Percentiles rank a stretch among this genome's conserved stretches.
These are phyloP conservation scores for Thamnaconus septentrionalis DNA, from an alignment of 2,113 vertebrate species.

Conservation along the genomic window DNA sequence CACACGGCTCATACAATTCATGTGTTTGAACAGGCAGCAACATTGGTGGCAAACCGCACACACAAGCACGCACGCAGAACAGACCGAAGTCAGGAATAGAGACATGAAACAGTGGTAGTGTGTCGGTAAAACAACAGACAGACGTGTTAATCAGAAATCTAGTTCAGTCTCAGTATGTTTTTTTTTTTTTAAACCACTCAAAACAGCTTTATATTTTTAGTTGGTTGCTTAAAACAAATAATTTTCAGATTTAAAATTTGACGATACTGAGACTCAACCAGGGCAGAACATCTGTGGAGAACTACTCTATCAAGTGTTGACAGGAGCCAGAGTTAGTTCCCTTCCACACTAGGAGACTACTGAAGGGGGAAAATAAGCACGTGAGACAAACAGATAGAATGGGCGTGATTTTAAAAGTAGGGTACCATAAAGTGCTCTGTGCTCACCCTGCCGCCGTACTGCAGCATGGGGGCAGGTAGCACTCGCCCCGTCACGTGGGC, in stretches of 20 bases:
- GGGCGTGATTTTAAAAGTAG: conserved; percentile 80
- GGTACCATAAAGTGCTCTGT: conserved; percentile 85
- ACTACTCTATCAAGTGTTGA: conserved; percentile 41
- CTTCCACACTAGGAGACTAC: conserved; percentile 13
- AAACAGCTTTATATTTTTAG: neutral
- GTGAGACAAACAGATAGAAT: conserved; percentile 71
- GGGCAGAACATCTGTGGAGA: conserved; percentile 11
- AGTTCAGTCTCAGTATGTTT: conserved; percentile 53
- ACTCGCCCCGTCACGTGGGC: conserved; percentile 97
- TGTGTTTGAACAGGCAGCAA: neutral
- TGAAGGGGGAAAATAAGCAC: conserved; percentile 50
- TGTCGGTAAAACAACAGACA: neutral
- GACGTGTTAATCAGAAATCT: conserved; percentile 51
- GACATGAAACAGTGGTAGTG: neutral
- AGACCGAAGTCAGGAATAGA: too few relatives aligned
- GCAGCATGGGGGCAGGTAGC: conserved; percentile 96
- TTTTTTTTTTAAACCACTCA: neutral
- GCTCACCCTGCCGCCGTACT: conserved; percentile 98
- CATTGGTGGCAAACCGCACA: neutral
- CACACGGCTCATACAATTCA: neutral
- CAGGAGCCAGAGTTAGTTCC: conserved; percentile 67
- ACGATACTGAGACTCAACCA: conserved; percentile 44
- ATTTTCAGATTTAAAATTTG: neutral
- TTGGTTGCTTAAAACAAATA: neutral
- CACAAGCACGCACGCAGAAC: too few relatives aligned